Conservation (phyloP, 1,140 invertebrate species). For the Philotrypesis tridentata region DNA sequence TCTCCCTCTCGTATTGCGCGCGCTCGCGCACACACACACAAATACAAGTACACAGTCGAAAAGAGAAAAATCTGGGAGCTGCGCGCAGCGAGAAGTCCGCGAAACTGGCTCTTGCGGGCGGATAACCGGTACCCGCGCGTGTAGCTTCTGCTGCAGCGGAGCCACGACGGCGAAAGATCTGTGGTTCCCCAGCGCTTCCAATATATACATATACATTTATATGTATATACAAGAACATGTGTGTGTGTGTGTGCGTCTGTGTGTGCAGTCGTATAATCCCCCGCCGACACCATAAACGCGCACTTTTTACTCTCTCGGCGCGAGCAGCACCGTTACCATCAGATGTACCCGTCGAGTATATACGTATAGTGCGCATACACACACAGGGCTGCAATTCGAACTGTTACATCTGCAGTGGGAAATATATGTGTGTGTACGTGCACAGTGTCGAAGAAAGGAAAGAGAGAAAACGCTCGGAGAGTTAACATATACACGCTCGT, state of each 20-base stretch:
- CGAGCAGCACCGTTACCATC: conserved; percentile 23
- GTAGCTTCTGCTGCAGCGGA: not conserved
- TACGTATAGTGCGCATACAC: not conserved
- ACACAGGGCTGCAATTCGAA: not conserved
- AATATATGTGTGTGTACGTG: not conserved
- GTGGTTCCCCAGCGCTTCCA: no score
- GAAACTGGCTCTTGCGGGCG: conserved; percentile 26
- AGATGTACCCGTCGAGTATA: not conserved
- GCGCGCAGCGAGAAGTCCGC: conserved; percentile 24
- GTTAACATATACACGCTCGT: not conserved
- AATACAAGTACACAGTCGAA: not conserved
- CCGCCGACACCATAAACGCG: conserved; percentile 29
- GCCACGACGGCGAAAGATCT: not conserved
- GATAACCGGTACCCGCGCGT: conserved; percentile 22
- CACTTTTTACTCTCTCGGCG: conserved; percentile 29
- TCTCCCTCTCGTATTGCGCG: no score
- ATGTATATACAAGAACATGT: no score
- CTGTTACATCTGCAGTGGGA: not conserved
- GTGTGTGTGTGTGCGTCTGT: no score
- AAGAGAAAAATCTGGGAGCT: conserved; percentile 31
- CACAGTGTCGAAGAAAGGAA: not conserved
- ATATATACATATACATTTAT: no score
- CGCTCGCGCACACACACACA: no score
- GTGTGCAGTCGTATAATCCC: conserved; percentile 13
- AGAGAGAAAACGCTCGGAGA: not conserved